Evolutionary conservation across 2,888 invertebrate genomes (phyloP), one percentile per base, ranked within the genome.

Genomic region (Melanotus villosus): DNA sequence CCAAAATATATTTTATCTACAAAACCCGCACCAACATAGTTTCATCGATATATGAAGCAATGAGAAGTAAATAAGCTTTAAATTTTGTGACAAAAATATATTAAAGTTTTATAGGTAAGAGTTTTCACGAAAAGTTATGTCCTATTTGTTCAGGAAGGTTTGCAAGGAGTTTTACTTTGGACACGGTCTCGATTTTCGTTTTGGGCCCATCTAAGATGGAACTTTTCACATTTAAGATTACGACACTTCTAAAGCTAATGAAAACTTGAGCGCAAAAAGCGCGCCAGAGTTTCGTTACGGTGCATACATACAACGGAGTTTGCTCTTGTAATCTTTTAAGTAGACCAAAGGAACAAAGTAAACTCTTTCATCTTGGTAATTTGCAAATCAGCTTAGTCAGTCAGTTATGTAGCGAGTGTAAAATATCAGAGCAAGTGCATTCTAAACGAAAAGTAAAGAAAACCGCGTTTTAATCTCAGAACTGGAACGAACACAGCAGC

Each of bases 141-240:
- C 36, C 21, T 47, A 52, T 62, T 52, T 62, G 52, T 50, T 18
- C 36, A 62, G 32, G 16, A 26, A 50, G 26, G 38, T 41, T 52
- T 52, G 52, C 14, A 50, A 52, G 52, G 38, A 62, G 50, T 62
- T 50, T 52, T 23, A 26, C 32, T 50, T 52, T 30, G 47, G 12
- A 18, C 47, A 26, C 16, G 36, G 47, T 62, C 62, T 52, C 32
- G 50, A 52, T 62, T 50, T 34, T 62, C 52, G 62, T 50, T 62
- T 62, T 62, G 23, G 26, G 14, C 47, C 19, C 52, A n/a, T 12
- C 52, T 16, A 58, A 65, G 47, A 47, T 38, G 34, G 57, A 65
- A 65, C 58, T 65, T 65, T 65, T 38, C 65, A 52, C 65, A 65
- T 65, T 65, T 58, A 36, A 38, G 65, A 65, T 58, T 58, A 58